Conservation (phyloP, 2,113 vertebrate genomes). For the Oreotragus oreotragus region DNA sequence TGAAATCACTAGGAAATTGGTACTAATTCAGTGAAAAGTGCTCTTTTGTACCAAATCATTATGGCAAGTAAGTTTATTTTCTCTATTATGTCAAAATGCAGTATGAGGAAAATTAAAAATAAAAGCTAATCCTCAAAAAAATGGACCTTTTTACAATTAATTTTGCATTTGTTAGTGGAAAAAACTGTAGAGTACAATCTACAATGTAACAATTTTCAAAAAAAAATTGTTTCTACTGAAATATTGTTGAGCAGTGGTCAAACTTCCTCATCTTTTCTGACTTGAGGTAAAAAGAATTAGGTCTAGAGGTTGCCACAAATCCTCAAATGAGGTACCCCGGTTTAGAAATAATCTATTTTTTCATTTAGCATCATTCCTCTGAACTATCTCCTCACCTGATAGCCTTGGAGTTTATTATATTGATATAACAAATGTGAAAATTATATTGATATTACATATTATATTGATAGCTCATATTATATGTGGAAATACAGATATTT, state of each 20-base stretch:
- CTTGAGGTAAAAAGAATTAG: background rate
- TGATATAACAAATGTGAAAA: background rate
- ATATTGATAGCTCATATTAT: background rate
- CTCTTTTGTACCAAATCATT: background rate
- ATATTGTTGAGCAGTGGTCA: background rate
- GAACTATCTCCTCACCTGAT: background rate
- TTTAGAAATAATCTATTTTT: background rate
- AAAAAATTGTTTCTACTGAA: background rate
- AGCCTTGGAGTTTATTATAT: background rate
- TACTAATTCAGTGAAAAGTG: background rate
- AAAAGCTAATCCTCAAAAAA: background rate
- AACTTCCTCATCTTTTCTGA: background rate
- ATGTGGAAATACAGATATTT: background rate
- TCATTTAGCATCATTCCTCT: background rate
- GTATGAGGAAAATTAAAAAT: background rate
- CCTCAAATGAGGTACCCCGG: background rate
- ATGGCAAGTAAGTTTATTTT: background rate
- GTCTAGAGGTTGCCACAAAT: background rate
- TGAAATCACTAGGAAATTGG: background rate
- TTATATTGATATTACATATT: background rate
- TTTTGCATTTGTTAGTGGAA: background rate
- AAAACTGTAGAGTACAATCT: background rate
- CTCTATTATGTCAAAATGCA: background rate
- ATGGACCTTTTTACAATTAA: background rate
- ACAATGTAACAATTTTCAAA: background rate